Base-by-base conservation (phyloP, 2,113 vertebrate species). In the Bostrychus sinensis region DNA sequence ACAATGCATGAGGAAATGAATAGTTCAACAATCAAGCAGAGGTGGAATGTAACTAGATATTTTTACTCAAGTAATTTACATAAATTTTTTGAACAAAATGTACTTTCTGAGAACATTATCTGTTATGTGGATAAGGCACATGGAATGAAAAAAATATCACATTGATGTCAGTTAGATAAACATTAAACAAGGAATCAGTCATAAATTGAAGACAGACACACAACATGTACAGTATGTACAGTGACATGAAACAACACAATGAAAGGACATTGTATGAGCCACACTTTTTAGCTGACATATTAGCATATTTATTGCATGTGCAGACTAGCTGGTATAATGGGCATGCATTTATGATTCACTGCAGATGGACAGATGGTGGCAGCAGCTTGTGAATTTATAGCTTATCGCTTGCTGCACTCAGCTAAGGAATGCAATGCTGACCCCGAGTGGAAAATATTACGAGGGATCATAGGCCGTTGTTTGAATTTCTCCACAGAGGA, bases 301-400 rank as follows among this genome's bases (percentile, higher is more conserved):
- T n/a, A 66, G 55, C 38, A 62, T 53, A 70, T 66, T 39, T 64
- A 66, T 41, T 72, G 53, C 36, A 56, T 63, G 56, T 56, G 1
- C 42, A 68, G 13, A 60, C 34, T 19, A 20, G 39, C 62, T 72
- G 54, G 34, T 58, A 36, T 58, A 25, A 77, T 50, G 56, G 45
- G 26, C 80, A 78, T 77, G 84, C 60, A 74, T 72, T 62, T 85
- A 70, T 80, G 72, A 80, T 72, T 72, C 59, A 38, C 64, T 55
- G 75, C 81, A 75, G 73, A 86, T 78, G 65, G 67, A 84, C 64
- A 55, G 82, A 67, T 56, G 34, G 77, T 67, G 76, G 69, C 65
- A 71, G 82, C 54, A n/a, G 67, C 74, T 51, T 43, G 85, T 78
- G 86, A 89, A 88, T 89, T 89, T 86, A 89, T 89, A 89, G 84